Base-by-base conservation (phyloP, 1,140 invertebrate genomes). In the Drosophila pandora region DNA sequence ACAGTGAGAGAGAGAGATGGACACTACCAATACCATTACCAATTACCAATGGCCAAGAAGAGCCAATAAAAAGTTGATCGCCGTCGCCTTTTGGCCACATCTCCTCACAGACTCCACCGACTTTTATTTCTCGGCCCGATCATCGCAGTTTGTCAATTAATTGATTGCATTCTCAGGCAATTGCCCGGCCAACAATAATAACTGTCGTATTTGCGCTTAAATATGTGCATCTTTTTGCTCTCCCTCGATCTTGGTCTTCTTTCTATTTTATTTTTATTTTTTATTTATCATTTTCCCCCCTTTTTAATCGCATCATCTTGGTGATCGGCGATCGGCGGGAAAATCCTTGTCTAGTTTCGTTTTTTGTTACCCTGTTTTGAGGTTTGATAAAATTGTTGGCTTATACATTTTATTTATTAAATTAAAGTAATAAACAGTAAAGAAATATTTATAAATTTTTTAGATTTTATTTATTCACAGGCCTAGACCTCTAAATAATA, bases 201-300 rank as follows among this genome's bases (percentile, higher is more conserved):
- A 85, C 81, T 85, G 82, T 85, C 81, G 82, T 85, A 87, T 87
- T 85, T 81, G 78, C 70, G 78, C 82, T 84, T 84, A 84, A 84
- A 84, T 84, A 84, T 84, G 80, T 79, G 76, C 80, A 76, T 60
- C 76, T 85, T 62, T 59, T 43, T 39, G 7, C 50, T 32, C 48
- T 47, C 28, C 32, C 47, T 21, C 70, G 41, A 13, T 43, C 41
- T 21, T 21, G 17, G 41, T 43, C 17, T 43, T 21, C 41, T 21
- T 17, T 43, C 41, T 21, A 2, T 43, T 41, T 41, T 41, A 17
- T 21, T 7, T 43, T 5, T n/a, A 17, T 43, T 43, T 43, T 21
- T 43, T 43, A 13, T 41, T n/a, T 41, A 41, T 45, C n/a, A 41
- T 41, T 41, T 23, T 13, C 21, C 43, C 43, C 21, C n/a, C 8